phyloP scores from a whole-genome alignment of 2,113 vertebrate species.

The Prolemur simus region DNA sequence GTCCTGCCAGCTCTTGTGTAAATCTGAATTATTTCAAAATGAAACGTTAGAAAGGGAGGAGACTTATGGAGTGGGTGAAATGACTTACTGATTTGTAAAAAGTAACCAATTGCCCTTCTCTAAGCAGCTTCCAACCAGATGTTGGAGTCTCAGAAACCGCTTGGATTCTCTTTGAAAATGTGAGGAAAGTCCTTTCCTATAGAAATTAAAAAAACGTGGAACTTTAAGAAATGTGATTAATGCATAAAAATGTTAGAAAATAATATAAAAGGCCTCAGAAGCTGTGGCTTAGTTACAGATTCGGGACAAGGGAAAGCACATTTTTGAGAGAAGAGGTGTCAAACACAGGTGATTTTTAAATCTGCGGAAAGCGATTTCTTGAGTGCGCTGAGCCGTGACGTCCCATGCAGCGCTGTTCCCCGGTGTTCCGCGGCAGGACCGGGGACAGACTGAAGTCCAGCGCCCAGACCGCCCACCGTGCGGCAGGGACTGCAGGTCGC shows the following conservation, averaged over 20 bases:
- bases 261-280: not conserved
- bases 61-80: not conserved
- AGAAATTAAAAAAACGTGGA: not conserved
- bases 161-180: not conserved
- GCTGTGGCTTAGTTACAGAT: accelerated
- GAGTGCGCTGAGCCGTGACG: not conserved
- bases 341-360: too few species aligned
- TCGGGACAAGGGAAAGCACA: not conserved
- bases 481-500: not conserved
- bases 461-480: not conserved
- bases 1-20: too few species aligned
- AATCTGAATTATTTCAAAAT: not conserved
- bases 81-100: not conserved
- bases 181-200: too few species aligned
- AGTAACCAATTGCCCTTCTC: too few species aligned
- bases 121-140: not conserved
- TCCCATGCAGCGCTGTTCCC: not conserved
- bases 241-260: not conserved
- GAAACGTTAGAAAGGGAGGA: too few species aligned
- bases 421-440: not conserved
- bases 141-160: not conserved
- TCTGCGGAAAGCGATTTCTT: too few species aligned
- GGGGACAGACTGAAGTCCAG: not conserved
- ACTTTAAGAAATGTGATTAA: not conserved
- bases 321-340: too few species aligned